phyloP scores from a whole-genome alignment of 2,797 vertebrate species.

The Anguilla obscura region DNA sequence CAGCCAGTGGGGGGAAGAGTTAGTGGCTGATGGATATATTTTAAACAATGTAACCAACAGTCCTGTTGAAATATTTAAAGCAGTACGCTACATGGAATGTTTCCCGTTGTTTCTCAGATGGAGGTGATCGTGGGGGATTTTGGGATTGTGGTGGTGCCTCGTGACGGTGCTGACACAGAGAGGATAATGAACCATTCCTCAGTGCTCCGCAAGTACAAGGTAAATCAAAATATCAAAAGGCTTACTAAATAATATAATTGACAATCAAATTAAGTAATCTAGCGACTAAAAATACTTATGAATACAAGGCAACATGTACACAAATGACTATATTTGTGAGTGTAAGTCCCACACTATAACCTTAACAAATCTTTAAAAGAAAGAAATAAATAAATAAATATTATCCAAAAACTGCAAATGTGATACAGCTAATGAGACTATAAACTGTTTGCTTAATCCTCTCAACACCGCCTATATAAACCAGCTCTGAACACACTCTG shows the following conservation, averaged over 20 bases:
- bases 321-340: background rate
- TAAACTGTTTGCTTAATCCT: background rate
- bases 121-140: slow-evolving; percentile 97
- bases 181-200: slow-evolving; percentile 96
- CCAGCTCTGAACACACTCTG: background rate
- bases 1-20: background rate
- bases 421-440: background rate
- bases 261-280: background rate
- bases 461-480: background rate
- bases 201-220: slow-evolving; percentile 93
- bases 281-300: background rate
- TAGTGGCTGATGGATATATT: background rate
- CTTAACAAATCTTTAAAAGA: background rate
- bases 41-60: background rate
- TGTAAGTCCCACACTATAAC: background rate
- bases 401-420: background rate
- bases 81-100: background rate
- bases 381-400: background rate
- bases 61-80: background rate
- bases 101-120: slow-evolving; percentile 77
- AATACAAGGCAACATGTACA: background rate
- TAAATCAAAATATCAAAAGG: slow-evolving; percentile 51
- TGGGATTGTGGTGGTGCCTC: slow-evolving; percentile 94
- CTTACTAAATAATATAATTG: background rate
- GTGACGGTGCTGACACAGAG: slow-evolving; percentile 89